Evolutionary conservation across 1,140 invertebrate genomes (phyloP).

Genomic region (Meloidogyne chitwoodi): DNA sequence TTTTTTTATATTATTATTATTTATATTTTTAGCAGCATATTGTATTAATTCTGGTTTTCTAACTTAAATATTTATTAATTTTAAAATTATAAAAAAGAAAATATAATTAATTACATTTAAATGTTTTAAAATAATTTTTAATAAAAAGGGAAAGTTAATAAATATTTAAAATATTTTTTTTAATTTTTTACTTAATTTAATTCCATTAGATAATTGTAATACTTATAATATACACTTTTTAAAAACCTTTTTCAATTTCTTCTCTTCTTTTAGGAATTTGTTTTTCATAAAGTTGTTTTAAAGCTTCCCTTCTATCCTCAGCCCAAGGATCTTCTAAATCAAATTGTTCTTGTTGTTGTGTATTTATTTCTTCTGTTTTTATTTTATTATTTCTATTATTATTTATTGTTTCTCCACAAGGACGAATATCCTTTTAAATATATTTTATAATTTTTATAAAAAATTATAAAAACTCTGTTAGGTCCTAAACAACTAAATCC

Average conservation of each 20-base stretch:
- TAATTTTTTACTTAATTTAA: neutral
- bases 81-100: no score
- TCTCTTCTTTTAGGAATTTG: neutral
- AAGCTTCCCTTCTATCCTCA: slow-evolving; percentile 48
- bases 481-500: slow-evolving; percentile 57
- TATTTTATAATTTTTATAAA: no score
- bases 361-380: slow-evolving; percentile 26
- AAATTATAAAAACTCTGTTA: slow-evolving; percentile 41
- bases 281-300: slow-evolving; percentile 43
- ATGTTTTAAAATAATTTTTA: no score
- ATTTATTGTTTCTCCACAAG: slow-evolving; percentile 21
- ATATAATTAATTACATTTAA: no score
- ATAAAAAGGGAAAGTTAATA: no score
- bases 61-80: neutral
- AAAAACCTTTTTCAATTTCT: neutral
- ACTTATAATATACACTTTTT: no score
- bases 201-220: neutral
- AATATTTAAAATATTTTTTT: no score
- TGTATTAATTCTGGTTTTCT: neutral
- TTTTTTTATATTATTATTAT: neutral
- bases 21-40: neutral
- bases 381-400: neutral
- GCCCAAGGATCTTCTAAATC: slow-evolving; percentile 45
- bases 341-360: slow-evolving; percentile 29
- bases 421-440: slow-evolving; percentile 31